Evolutionary conservation across 2,113 vertebrate genomes (phyloP), one percentile per base, ranked within the genome.

Genomic region (Phycodurus eques): DNA sequence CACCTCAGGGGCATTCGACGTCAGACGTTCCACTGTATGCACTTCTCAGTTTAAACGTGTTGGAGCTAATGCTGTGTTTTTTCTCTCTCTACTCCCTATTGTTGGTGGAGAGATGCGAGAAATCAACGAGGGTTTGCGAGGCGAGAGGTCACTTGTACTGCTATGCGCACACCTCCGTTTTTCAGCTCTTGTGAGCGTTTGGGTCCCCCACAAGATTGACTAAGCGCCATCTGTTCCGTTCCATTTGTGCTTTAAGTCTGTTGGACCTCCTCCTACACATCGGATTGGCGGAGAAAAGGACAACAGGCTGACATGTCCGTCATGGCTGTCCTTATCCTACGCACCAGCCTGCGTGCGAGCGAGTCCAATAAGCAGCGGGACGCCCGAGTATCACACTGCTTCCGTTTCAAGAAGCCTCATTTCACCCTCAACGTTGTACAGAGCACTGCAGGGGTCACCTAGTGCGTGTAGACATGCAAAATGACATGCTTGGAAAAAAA

Each of bases 231-330:
- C 69, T 79, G 81, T 78, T 75, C 66, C 44, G 6, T 57, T 65
- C 39, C 44, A 43, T 39, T 33, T 4, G 20, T 5, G 8, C 49
- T 53, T 46, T 69, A 70, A 71, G 73, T 67, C 61, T 72, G 63
- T 77, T 71, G 76, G 73, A 75, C 82, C 81, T 78, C 86, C 82
- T 73, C 88, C 90, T 77, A 90, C 89, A 77, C 81, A 73, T 89
- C 86, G 88, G 83, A 90, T 87, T 85, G 80, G 73, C 81, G 67
- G 77, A 88, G 71, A 88, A 89, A 88, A 89, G 84, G 83, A 90
- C 88, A 90, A 78, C 90, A 87, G 87, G 80, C 78, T 69, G 85
- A 89, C 81, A 88, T 63, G 73, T 75, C 75, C 83, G 68, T 77
- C 70, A 68, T 56, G 84, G 70, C 65, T 49, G 78, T 89, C 83